These are phyloP conservation scores for Uloborus diversus DNA, from an alignment of 1,140 invertebrate genomes.

Conservation along the genomic window DNA sequence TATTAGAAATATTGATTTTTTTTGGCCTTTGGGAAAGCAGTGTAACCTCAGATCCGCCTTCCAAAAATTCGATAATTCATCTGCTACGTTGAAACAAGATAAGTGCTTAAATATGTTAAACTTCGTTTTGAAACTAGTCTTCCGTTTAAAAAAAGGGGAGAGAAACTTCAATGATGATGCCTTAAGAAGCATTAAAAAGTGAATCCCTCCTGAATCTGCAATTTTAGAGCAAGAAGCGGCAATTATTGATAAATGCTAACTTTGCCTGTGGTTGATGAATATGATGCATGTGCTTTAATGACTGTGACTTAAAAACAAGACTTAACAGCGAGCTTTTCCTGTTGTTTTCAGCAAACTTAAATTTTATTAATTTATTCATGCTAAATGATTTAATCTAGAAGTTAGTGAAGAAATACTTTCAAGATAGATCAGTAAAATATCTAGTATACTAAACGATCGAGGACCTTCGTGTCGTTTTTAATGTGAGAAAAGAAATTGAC, in stretches of 20 bases:
- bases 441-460: too few species aligned
- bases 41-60: conserved; percentile 30
- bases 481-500: too few species aligned
- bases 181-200: conserved; percentile 43
- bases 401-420: too few species aligned
- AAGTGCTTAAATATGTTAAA: conserved; percentile 55
- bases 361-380: too few species aligned
- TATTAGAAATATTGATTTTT: conserved; percentile 54
- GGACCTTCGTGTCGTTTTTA: too few species aligned
- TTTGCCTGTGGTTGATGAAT: background rate
- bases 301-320: too few species aligned
- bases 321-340: too few species aligned
- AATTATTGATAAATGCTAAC: conserved; percentile 51
- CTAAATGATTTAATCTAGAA: too few species aligned
- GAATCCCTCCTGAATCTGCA: conserved; percentile 26
- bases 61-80: conserved; percentile 52
- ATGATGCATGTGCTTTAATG: background rate
- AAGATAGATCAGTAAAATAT: too few species aligned
- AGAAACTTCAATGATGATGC: conserved; percentile 26
- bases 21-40: conserved; percentile 28
- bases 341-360: too few species aligned
- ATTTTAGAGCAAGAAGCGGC: conserved; percentile 28
- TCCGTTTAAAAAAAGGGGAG: conserved; percentile 30
- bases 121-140: conserved; percentile 30
- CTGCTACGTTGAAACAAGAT: conserved; percentile 40